Evolutionary conservation across 2,113 vertebrate species (phyloP), one percentile per base, ranked within the genome.

Genomic region (Pyrgilauda ruficollis): DNA sequence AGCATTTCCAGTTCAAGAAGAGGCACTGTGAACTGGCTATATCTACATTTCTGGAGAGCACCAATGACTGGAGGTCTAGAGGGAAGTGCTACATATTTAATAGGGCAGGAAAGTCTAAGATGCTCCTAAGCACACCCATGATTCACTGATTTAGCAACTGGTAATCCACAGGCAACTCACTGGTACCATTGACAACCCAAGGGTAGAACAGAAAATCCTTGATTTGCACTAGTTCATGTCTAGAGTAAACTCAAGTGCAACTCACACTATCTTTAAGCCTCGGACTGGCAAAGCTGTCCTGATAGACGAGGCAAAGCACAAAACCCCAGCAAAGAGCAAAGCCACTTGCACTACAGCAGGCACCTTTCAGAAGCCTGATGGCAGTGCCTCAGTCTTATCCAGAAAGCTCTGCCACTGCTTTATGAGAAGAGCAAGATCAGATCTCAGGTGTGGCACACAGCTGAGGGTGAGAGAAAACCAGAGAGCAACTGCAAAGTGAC

Each of bases 281-380:
- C 8, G 11, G n/a, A 62, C 55, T 33, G 13, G 62, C 39, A 66
- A 82, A 69, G 15, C 39, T 73, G 67, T 20, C 49, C 74, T 18
- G 7, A 55, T 0, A 82, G 37, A n/a, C 0, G 1, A 78, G 35
- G 55, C 39, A 77, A 86, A 80, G 68, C 1, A 1, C 55, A 77
- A 63, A 83, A 37, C 20, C 8, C 23, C 69, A 70, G 28, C 50
- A 75, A 78, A 53, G 35, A 79, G 28, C 15, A 82, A 83, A 92
- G 23, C 13, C 33, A 31, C 33, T 39, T 31, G 8, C 15, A 44
- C 68, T 52, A 23, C 30, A 91, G 18, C 3, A 23, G 22, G 87
- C 77, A 43, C 15, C 26, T 53, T 84, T 61, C 62, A 91, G 84
- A 89, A 87, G 41, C 19, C 44, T 9, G 11, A 56, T 9, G 15